Conservation (phyloP, 2,888 invertebrate species). For the Conomelus anceps region DNA sequence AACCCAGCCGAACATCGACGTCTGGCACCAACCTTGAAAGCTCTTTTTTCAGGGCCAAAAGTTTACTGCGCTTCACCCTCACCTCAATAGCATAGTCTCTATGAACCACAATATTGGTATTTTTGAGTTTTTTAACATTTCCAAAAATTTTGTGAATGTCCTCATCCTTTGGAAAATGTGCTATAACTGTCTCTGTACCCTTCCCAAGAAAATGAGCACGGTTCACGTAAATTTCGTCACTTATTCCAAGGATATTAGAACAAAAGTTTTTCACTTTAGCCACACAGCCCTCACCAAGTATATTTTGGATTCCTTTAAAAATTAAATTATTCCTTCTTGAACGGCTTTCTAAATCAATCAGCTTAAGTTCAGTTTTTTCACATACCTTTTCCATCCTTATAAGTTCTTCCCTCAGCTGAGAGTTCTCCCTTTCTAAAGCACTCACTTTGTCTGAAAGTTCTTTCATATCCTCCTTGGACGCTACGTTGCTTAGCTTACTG, state of each 20-base stretch:
- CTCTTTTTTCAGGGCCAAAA: background rate
- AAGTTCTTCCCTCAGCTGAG: background rate
- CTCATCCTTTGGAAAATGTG: background rate
- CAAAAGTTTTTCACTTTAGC: background rate
- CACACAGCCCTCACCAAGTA: background rate
- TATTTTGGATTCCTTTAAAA: background rate
- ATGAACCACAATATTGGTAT: background rate
- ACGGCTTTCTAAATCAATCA: conserved; percentile 1
- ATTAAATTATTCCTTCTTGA: conserved; percentile 9
- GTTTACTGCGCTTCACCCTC: background rate
- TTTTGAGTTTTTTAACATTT: background rate
- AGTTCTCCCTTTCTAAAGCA: background rate
- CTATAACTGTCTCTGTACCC: background rate
- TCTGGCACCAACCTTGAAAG: background rate
- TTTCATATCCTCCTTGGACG: too few relatives aligned
- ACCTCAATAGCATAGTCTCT: background rate
- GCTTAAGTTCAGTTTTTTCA: background rate
- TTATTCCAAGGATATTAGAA: background rate
- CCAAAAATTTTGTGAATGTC: background rate
- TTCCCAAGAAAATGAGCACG: conserved; percentile 1
- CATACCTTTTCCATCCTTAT: background rate
- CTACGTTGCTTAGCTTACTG: too few relatives aligned
- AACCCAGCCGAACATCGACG: background rate
- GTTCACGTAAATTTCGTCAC: background rate
- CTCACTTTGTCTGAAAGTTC: too few relatives aligned